These are phyloP conservation scores for Lucifuga dentata DNA, from an alignment of 2,113 vertebrate genomes.

Conservation along the genomic window DNA sequence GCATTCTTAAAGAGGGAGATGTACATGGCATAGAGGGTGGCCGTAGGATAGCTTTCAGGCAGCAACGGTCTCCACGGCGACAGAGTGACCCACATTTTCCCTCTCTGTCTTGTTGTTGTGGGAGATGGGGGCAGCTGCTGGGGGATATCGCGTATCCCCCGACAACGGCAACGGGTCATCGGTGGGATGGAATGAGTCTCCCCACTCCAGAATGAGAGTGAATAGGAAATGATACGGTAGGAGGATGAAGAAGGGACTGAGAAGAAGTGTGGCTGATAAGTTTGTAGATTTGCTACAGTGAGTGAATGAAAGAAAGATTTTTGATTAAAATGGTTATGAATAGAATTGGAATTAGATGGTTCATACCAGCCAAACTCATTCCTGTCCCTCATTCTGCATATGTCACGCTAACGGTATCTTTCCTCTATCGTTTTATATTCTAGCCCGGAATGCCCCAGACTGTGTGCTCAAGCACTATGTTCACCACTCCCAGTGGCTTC, in stretches of 20 bases:
- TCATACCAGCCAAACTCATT: background rate
- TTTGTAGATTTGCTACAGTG: background rate
- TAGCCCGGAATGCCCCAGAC: conserved; percentile 92
- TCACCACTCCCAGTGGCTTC: conserved; percentile 88
- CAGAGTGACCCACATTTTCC: conserved; percentile 69
- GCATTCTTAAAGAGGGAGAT: conserved; percentile 37
- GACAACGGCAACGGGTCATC: conserved; percentile 9
- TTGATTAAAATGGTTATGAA: too few relatives aligned
- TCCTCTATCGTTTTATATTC: conserved; percentile 32
- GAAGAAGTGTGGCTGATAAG: background rate
- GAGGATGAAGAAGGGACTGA: conserved; percentile 1
- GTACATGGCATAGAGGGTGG: conserved; percentile 32
- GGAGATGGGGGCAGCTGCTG: conserved; percentile 48
- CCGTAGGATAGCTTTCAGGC: conserved; percentile 26
- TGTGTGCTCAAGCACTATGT: conserved; percentile 88
- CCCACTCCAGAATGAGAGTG: background rate
- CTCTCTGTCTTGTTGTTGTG: conserved; percentile 35
- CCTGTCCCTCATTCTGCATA: conserved; percentile 16
- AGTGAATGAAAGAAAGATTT: background rate
- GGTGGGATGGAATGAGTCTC: conserved; percentile 15
- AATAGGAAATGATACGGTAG: background rate
- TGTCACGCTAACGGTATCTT: conserved; percentile 8
- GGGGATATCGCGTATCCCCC: conserved; percentile 11
- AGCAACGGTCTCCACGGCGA: conserved; percentile 58
- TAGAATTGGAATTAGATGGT: background rate